Evolutionary conservation across 1,140 invertebrate species (phyloP).

Genomic region (Neotoxoptera formosana): DNA sequence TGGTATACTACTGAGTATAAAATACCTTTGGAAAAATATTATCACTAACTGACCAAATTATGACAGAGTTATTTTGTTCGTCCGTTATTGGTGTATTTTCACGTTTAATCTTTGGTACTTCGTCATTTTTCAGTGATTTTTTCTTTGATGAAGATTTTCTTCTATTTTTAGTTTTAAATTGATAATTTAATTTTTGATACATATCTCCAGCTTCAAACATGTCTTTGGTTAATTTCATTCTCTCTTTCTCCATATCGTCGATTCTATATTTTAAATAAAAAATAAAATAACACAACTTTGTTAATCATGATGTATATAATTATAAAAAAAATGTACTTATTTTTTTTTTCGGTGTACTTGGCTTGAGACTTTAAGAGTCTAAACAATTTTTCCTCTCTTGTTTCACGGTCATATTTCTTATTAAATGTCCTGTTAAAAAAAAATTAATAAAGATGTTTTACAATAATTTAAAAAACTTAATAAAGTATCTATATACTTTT

Average conservation of each 20-base stretch:
- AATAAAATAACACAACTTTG: background rate
- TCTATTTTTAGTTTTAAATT: background rate
- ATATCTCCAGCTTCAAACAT: slow-evolving; percentile 28
- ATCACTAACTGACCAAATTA: slow-evolving; percentile 45
- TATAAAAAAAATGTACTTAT: slow-evolving; percentile 19
- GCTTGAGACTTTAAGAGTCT: slow-evolving; percentile 12
- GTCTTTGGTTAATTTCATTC: slow-evolving; percentile 32
- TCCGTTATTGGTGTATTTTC: background rate
- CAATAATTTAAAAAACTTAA: background rate
- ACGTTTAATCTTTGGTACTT: background rate
- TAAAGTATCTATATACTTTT: background rate
- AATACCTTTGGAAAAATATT: slow-evolving; percentile 50
- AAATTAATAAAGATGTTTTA: background rate
- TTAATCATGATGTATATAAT: background rate
- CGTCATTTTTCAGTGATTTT: background rate
- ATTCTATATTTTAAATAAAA: background rate
- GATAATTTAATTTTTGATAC: background rate
- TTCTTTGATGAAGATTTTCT: background rate
- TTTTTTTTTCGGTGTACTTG: background rate
- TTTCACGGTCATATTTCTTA: slow-evolving; percentile 34
- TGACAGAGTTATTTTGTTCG: slow-evolving; percentile 32
- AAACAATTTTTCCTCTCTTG: slow-evolving; percentile 30
- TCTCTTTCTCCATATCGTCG: background rate
- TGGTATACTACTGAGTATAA: background rate
- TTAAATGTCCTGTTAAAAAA: slow-evolving; percentile 30